Evolutionary conservation across 1,140 invertebrate genomes (phyloP).

Genomic region (Meloidogyne floridensis): DNA sequence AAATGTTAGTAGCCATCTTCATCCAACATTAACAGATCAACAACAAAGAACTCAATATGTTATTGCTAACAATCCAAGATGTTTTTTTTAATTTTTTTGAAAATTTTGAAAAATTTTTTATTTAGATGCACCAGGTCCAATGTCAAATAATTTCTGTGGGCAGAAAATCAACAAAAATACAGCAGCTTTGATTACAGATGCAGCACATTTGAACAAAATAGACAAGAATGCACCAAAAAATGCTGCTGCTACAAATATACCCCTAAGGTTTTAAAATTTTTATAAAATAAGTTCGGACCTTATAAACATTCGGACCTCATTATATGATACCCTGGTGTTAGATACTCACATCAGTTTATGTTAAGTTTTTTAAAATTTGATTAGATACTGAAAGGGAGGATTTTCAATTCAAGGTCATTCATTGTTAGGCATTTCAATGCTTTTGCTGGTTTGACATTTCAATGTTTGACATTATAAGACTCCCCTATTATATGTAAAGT

Average conservation of each 20-base stretch:
- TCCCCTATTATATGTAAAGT: too few relatives aligned
- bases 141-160: slow-evolving; percentile 10
- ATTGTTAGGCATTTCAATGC: too few relatives aligned
- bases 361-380: too few relatives aligned
- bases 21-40: too few relatives aligned
- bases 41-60: slow-evolving; percentile 11
- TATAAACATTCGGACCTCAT: too few relatives aligned
- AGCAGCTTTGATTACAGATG: background rate
- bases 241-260: background rate
- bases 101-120: background rate
- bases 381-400: too few relatives aligned
- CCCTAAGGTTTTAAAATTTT: background rate
- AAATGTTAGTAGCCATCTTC: background rate
- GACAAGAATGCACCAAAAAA: background rate
- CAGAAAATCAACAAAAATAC: background rate
- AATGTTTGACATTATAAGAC: too few relatives aligned
- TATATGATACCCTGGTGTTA: too few relatives aligned
- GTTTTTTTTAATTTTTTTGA: background rate
- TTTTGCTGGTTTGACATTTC: too few relatives aligned
- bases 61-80: slow-evolving; percentile 29
- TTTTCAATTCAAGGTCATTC: too few relatives aligned
- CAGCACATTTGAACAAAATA: background rate
- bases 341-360: too few relatives aligned
- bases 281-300: background rate
- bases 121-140: slow-evolving; percentile 12